Conservation (phyloP, 37 sponge, comb jelly and placozoan species). For the Ephydatia muelleri region DNA sequence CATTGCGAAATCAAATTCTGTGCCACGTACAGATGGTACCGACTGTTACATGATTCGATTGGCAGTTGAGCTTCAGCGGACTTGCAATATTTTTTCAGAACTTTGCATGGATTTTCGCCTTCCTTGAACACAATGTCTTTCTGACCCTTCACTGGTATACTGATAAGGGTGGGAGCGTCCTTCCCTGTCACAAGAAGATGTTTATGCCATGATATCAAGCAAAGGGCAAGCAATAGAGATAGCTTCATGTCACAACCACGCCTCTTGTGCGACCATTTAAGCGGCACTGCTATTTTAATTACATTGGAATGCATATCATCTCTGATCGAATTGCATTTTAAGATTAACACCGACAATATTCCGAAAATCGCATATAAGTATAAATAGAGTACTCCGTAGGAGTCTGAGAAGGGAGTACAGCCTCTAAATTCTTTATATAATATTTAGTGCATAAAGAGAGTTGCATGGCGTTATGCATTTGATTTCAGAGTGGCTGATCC, state of each 20-base stretch:
- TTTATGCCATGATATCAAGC: background rate
- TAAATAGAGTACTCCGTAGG: no score
- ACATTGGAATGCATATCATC: no score
- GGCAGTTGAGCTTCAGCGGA: background rate
- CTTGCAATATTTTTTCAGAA: slow-evolving; percentile 48
- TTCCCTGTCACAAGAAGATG: background rate
- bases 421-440: no score
- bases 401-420: no score
- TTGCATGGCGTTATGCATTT: no score
- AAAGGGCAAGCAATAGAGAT: background rate
- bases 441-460: no score
- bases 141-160: background rate
- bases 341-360: no score
- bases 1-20: slow-evolving; percentile 30
- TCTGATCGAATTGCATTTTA: no score
- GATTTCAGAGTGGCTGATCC: no score
- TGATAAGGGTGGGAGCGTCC: background rate
- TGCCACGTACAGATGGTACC: slow-evolving; percentile 18
- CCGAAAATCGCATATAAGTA: no score
- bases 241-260: background rate
- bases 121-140: slow-evolving; percentile 12
- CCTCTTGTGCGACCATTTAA: background rate
- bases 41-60: slow-evolving; percentile 21
- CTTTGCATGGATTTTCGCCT: slow-evolving; percentile 51
- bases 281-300: background rate